Conservation (phyloP, 2,113 vertebrate genomes). For the Grantiella picta region DNA sequence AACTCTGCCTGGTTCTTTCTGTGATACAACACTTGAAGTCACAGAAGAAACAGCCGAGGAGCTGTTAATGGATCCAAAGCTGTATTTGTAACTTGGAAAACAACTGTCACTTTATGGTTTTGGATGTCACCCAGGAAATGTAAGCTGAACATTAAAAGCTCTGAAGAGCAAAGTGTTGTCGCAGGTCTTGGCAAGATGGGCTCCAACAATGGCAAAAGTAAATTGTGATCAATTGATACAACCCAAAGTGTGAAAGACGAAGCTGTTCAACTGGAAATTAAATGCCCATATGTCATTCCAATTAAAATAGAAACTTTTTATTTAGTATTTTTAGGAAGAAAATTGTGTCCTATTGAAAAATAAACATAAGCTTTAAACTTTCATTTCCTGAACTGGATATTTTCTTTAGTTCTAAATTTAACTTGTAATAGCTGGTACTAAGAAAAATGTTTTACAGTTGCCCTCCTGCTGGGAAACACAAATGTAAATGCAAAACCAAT, state of each 20-base stretch:
- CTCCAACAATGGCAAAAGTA: neutral
- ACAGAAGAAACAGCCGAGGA: slow-evolving; percentile 9
- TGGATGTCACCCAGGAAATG: slow-evolving; percentile 16
- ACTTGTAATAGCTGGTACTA: neutral
- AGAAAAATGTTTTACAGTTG: neutral
- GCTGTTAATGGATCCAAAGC: neutral
- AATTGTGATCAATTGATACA: neutral
- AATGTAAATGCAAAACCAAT: neutral
- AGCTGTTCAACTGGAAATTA: neutral
- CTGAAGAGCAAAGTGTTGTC: slow-evolving; percentile 25
- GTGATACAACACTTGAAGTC: neutral
- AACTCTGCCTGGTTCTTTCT: neutral
- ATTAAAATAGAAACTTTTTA: neutral
- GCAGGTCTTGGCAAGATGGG: neutral
- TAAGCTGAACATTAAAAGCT: slow-evolving; percentile 16
- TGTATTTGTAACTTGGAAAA: slow-evolving; percentile 46
- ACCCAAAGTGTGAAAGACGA: neutral
- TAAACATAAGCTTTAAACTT: neutral
- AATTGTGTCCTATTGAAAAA: neutral
- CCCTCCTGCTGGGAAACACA: neutral
- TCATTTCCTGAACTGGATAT: neutral
- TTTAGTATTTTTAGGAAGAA: neutral
- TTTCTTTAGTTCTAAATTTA: slow-evolving; percentile 18
- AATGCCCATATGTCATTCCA: neutral
- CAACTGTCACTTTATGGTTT: slow-evolving; percentile 22